These are phyloP conservation scores for Cyphotilapia sp. DNA, from an alignment of 2,113 vertebrate species.

Conservation along the genomic window DNA sequence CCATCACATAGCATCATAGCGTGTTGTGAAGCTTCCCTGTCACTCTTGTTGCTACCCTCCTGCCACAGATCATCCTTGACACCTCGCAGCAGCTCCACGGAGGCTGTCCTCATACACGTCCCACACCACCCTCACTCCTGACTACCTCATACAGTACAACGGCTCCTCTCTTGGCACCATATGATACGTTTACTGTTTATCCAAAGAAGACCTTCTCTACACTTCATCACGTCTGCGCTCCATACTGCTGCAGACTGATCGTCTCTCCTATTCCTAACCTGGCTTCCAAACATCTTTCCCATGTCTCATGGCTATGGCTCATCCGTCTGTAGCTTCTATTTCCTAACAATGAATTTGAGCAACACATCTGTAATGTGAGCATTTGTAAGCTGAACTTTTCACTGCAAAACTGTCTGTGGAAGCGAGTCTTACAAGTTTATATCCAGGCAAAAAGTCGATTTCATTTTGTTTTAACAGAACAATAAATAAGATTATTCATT, in stretches of 20 bases:
- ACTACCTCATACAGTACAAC: not conserved
- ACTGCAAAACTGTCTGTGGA: rapidly evolving
- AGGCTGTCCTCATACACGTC: not conserved
- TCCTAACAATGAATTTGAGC: not conserved
- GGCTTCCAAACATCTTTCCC: not conserved
- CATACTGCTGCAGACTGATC: rapidly evolving
- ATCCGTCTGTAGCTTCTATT: rapidly evolving
- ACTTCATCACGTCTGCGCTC: not conserved
- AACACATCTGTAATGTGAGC: not conserved
- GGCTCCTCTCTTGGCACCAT: not conserved
- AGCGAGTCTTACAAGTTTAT: not conserved
- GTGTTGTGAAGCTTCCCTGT: not conserved
- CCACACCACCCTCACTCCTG: not conserved
- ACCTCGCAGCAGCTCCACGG: rapidly evolving
- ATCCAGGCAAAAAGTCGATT: rapidly evolving
- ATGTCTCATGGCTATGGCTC: rapidly evolving
- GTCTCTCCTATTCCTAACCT: not conserved
- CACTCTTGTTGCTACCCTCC: not conserved
- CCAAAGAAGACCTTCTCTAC: rapidly evolving
- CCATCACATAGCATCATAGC: not conserved
- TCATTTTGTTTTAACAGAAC: not conserved
- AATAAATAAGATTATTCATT: rapidly evolving
- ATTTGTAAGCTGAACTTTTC: not conserved
- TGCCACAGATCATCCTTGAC: rapidly evolving
- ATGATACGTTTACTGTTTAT: rapidly evolving